These are phyloP conservation scores for Gila orcuttii DNA, from an alignment of 2,113 vertebrate genomes.

Conservation along the genomic window DNA sequence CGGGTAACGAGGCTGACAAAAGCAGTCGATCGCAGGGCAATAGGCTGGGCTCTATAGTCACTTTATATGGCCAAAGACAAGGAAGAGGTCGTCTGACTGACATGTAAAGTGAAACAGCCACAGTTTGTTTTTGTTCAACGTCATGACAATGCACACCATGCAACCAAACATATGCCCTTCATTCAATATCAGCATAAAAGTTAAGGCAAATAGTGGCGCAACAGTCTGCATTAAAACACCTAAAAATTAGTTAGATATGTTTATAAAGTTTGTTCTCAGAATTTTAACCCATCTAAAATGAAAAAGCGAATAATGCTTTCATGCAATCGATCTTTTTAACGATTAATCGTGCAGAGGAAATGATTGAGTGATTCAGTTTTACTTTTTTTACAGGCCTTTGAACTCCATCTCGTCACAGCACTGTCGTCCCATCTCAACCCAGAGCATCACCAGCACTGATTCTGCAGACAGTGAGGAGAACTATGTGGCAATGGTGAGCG, in stretches of 20 bases:
- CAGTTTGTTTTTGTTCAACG: neutral
- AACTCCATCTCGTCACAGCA: conserved; percentile 86
- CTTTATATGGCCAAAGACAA: neutral
- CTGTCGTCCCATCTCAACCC: conserved; percentile 95
- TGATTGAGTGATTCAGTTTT: neutral
- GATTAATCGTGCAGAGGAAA: neutral
- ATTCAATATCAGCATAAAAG: neutral
- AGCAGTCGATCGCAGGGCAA: too few species aligned
- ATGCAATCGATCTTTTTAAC: too few species aligned
- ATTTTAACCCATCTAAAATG: neutral
- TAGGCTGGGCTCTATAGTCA: neutral
- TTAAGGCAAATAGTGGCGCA: neutral
- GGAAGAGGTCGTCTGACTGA: neutral
- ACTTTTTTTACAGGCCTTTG: conserved; percentile 80
- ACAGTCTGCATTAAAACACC: neutral
- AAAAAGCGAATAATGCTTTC: too few species aligned
- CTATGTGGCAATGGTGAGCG: conserved; percentile 95
- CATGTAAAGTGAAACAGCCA: neutral
- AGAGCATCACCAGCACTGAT: conserved; percentile 99
- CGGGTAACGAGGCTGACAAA: too few species aligned
- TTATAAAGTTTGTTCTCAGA: neutral
- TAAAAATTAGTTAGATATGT: too few species aligned
- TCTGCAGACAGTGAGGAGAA: conserved; percentile 98
- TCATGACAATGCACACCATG: neutral
- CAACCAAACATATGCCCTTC: neutral